Conservation (phyloP, 2,113 vertebrate genomes). For the Coptodon bakossiorum region DNA sequence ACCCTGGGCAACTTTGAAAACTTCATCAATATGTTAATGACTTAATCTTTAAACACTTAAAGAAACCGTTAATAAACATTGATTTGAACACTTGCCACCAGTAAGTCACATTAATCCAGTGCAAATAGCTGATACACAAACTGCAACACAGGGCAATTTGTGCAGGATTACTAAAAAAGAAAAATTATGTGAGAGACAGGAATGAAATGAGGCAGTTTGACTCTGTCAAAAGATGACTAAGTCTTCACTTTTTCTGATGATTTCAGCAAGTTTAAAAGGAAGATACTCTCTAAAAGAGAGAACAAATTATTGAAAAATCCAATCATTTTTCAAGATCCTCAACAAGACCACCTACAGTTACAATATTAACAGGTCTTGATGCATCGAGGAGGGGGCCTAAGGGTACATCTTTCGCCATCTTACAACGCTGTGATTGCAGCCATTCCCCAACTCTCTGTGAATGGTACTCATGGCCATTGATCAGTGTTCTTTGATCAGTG, state of each 20-base stretch:
- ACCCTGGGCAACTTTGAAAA: conserved; percentile 87
- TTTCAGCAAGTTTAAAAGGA: background rate
- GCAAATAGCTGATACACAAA: conserved; percentile 85
- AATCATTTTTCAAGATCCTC: background rate
- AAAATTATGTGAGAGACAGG: background rate
- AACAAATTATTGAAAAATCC: background rate
- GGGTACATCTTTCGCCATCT: too few relatives aligned
- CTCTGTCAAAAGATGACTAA: background rate
- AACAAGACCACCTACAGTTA: background rate
- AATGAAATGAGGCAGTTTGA: background rate
- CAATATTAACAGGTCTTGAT: too few relatives aligned
- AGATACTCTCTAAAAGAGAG: background rate
- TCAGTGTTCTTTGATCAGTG: too few relatives aligned
- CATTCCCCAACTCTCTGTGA: too few relatives aligned
- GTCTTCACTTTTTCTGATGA: background rate
- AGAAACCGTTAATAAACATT: conserved; percentile 89
- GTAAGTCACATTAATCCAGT: conserved; percentile 88
- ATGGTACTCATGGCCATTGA: too few relatives aligned
- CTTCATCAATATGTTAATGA: conserved; percentile 98
- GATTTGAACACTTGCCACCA: conserved; percentile 81
- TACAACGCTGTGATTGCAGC: too few relatives aligned
- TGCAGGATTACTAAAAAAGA: conserved; percentile 22
- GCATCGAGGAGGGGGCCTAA: too few relatives aligned
- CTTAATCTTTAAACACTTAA: conserved; percentile 94
- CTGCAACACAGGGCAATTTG: conserved; percentile 47